phyloP scores from a whole-genome alignment of 2,888 invertebrate genomes.

The Mesorhabditis belari region DNA sequence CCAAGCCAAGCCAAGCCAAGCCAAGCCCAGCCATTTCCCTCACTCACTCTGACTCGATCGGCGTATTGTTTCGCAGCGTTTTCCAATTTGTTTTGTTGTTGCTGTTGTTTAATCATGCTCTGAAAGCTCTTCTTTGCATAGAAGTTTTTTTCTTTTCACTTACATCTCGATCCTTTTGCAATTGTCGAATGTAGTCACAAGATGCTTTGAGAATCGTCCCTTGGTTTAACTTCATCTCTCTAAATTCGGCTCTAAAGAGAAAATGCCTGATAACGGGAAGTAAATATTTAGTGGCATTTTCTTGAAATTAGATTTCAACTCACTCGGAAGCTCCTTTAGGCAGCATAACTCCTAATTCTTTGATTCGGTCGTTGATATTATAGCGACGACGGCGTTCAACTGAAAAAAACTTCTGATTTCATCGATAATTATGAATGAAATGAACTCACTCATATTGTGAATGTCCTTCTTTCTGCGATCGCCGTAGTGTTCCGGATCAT shows the following conservation, averaged over 20 bases:
- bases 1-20: no score
- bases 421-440: slow-evolving; percentile 1
- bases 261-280: background rate
- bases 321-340: slow-evolving; percentile 68
- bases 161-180: slow-evolving; percentile 67
- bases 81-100: no score
- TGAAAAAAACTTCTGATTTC: slow-evolving; percentile 20
- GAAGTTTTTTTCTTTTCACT: no score
- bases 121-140: no score
- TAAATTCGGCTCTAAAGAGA: slow-evolving; percentile 28
- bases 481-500: slow-evolving; percentile 41
- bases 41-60: no score
- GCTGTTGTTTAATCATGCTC: no score
- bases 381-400: slow-evolving; percentile 67
- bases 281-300: background rate
- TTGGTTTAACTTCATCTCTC: slow-evolving; percentile 58
- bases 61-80: no score
- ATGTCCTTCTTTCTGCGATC: slow-evolving; percentile 53
- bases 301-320: slow-evolving; percentile 6
- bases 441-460: slow-evolving; percentile 52
- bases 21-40: no score
- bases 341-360: slow-evolving; percentile 84
- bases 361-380: slow-evolving; percentile 96
- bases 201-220: slow-evolving; percentile 96
- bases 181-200: slow-evolving; percentile 86